Base-by-base conservation (phyloP, 2,888 invertebrate genomes). In the Ommatoiulus sabulosus region DNA sequence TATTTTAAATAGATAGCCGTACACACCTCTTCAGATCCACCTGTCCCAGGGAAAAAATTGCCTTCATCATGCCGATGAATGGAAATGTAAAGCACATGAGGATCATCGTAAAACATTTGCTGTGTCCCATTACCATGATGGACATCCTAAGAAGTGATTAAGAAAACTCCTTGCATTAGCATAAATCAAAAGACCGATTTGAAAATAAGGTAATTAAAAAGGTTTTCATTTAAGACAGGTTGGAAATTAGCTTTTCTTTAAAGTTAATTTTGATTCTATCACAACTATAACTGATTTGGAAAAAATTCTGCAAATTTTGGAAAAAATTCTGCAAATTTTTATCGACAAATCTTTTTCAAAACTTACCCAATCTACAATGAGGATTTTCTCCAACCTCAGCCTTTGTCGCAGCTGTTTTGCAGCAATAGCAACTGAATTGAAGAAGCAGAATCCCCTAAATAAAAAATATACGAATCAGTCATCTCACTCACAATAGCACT, bases 31-130 rank as follows among this genome's bases (percentile, higher is more conserved):
- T 95, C 95, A 84, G 97, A 97, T 87, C 97, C 97, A 89, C 99
- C 99, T 3, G 99, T 99, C 90, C 99, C 99, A n/a, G 99, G 99
- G 94, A 99, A 99, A 94, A 99, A 99, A 94, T 99, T 99, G 52
- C 99, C 99, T 93, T 98, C 98, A 94, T 99, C 99, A 94, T 99
- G 99, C 91, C 99, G 96, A 94, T 99, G 99, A 92, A 99, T 95
- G 91, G 98, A 98, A 92, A 99, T 95, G 94, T 99, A 99, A 91
- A 99, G 94, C 91, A 99, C 97, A 92, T 96, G 95, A 87, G 97
- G 96, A 93, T 98, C 98, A 92, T 97, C 96, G 93, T 99, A 99
- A 94, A 99, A 99, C 93, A 98, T 97, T 93, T 99, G 97, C 93
- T 99, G 99, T 88, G 99, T 99, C 89, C 99, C 99, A 94, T 99